Evolutionary conservation across 2,888 invertebrate genomes (phyloP).

Genomic region (Aphelenchoides bicaudatus): DNA sequence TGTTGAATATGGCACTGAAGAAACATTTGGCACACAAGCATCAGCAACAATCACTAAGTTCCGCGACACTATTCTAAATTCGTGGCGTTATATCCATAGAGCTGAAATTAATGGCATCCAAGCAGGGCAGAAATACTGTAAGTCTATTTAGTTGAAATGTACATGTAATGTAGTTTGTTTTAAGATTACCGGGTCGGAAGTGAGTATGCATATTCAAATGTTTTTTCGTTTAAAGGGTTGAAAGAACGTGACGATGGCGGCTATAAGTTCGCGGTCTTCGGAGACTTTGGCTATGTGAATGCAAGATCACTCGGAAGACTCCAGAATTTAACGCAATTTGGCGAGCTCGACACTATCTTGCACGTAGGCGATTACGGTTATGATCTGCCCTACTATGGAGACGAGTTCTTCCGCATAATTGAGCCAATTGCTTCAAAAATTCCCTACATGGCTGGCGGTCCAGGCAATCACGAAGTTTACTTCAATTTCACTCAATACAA

Average conservation of each 20-base stretch:
- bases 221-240: conserved; percentile 40
- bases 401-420: conserved; percentile 86
- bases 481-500: conserved; percentile 86
- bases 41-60: conserved; percentile 19
- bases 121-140: conserved; percentile 26
- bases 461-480: conserved; percentile 32
- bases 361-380: conserved; percentile 49
- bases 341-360: conserved; percentile 61
- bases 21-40: background rate
- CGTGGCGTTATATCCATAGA: conserved; percentile 26
- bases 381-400: conserved; percentile 68
- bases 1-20: conserved; percentile 24
- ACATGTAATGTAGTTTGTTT: background rate
- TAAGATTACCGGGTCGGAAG: conserved; percentile 42
- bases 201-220: conserved; percentile 28
- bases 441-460: conserved; percentile 78
- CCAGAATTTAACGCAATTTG: conserved; percentile 77
- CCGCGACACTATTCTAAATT: conserved; percentile 12
- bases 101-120: conserved; percentile 11
- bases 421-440: conserved; percentile 80
- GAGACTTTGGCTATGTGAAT: conserved; percentile 88
- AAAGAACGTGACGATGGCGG: conserved; percentile 24
- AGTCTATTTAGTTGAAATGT: background rate
- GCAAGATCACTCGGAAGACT: conserved; percentile 79
- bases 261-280: conserved; percentile 73